These are phyloP conservation scores for Aromia moschata DNA, from an alignment of 2,888 invertebrate species.

Conservation along the genomic window DNA sequence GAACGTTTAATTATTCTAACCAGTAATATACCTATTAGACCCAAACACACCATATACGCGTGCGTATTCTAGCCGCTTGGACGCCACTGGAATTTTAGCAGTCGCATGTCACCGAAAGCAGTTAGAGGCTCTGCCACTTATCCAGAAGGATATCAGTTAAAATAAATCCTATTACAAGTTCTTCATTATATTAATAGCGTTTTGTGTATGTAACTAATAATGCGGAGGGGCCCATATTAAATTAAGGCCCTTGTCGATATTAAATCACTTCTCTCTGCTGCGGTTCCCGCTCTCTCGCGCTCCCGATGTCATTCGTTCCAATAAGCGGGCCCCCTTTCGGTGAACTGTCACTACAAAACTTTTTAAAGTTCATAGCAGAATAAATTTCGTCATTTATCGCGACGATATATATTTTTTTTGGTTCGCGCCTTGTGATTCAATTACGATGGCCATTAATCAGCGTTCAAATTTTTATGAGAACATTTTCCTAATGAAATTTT, in stretches of 20 bases:
- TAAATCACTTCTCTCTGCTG: slow-evolving; percentile 56
- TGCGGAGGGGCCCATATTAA: slow-evolving; percentile 55
- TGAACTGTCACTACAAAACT: slow-evolving; percentile 59
- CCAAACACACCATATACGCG: too few relatives aligned
- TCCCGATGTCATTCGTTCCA: slow-evolving; percentile 55
- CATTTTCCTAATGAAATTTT: slow-evolving; percentile 60
- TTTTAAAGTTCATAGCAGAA: slow-evolving; percentile 59
- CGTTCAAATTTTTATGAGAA: slow-evolving; percentile 61
- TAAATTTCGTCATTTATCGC: slow-evolving; percentile 60
- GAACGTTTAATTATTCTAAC: too few relatives aligned
- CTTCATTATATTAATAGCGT: slow-evolving; percentile 58
- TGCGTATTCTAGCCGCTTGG: too few relatives aligned
- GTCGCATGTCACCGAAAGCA: slow-evolving; percentile 11
- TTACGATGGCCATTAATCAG: slow-evolving; percentile 63
- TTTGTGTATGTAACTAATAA: slow-evolving; percentile 58
- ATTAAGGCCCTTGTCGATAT: slow-evolving; percentile 57
- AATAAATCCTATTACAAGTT: slow-evolving; percentile 53
- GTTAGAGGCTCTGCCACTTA: slow-evolving; percentile 38
- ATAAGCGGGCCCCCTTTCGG: slow-evolving; percentile 55
- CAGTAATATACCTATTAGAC: too few relatives aligned
- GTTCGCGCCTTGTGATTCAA: slow-evolving; percentile 62
- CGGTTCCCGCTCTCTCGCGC: slow-evolving; percentile 54
- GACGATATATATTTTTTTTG: slow-evolving; percentile 57
- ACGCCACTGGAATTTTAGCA: slow-evolving; percentile 4
- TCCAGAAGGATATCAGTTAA: slow-evolving; percentile 45